Percentiles rank a stretch among this genome's conserved stretches.
These are phyloP conservation scores for Lordiphosa stackelbergi DNA, from an alignment of 1,140 invertebrate genomes.

Conservation along the genomic window DNA sequence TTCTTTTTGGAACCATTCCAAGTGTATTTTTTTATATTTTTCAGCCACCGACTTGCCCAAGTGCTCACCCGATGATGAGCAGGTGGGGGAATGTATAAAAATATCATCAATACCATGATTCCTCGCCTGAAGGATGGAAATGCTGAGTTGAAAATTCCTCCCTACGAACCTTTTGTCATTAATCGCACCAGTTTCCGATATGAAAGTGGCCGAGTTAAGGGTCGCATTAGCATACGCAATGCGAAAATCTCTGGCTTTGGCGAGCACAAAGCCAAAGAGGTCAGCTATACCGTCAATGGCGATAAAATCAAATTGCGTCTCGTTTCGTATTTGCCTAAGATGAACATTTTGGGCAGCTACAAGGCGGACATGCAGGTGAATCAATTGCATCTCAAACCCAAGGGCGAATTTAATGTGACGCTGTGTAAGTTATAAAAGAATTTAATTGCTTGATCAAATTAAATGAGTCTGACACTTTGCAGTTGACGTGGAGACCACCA, in stretches of 20 bases:
- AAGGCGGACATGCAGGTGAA: conserved; percentile 70
- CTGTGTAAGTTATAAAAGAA: conserved; percentile 42
- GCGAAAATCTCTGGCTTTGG: conserved; percentile 52
- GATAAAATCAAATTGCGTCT: conserved; percentile 44
- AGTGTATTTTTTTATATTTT: neutral
- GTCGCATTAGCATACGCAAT: conserved; percentile 55
- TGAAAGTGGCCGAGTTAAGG: conserved; percentile 40
- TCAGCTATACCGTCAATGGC: conserved; percentile 33
- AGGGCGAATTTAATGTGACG: conserved; percentile 70
- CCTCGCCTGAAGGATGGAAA: conserved; percentile 50
- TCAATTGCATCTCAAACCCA: conserved; percentile 60
- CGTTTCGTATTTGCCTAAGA: conserved; percentile 37
- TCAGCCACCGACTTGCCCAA: conserved; percentile 38
- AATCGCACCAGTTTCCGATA: conserved; percentile 62
- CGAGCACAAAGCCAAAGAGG: conserved; percentile 28
- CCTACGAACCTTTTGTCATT: conserved; percentile 64
- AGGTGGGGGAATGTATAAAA: conserved; percentile 56
- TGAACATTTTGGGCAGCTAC: conserved; percentile 62
- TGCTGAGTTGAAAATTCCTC: conserved; percentile 46
- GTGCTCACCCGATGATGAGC: conserved; percentile 39
- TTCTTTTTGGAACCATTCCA: neutral
- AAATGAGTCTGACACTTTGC: conserved; percentile 3
- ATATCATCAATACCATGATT: conserved; percentile 43
- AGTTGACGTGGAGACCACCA: conserved; percentile 57
- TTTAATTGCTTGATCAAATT: accelerated